phyloP scores from a whole-genome alignment of 1,140 invertebrate genomes.

The Saccostrea cuccullata region DNA sequence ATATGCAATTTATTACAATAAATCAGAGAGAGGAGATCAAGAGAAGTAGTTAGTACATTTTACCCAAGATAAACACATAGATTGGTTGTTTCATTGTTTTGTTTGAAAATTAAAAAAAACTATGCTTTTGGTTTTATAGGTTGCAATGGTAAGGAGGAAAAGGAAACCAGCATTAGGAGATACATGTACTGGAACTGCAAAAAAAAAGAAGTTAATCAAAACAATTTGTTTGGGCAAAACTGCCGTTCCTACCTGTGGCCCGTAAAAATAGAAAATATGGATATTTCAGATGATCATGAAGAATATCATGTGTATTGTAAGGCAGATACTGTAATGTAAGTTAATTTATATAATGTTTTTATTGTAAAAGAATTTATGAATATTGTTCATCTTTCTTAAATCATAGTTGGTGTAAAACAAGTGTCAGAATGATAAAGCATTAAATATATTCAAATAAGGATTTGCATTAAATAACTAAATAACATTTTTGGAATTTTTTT shows the following conservation, averaged over 20 bases:
- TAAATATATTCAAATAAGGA: conserved; percentile 15
- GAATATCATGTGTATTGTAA: conserved; percentile 22
- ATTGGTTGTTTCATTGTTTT: conserved; percentile 22
- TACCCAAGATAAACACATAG: conserved; percentile 12
- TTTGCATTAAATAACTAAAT: conserved; percentile 24
- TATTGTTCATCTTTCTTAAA: conserved; percentile 23
- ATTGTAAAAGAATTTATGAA: conserved; percentile 24
- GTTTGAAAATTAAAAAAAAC: conserved; percentile 10
- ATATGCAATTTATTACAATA: conserved; percentile 9
- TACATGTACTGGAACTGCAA: conserved; percentile 7
- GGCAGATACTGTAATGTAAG: conserved; percentile 20
- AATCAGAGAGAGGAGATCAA: conserved; percentile 20
- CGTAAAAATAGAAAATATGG: conserved; percentile 9
- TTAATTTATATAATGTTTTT: conserved; percentile 25
- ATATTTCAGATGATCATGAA: conserved; percentile 22
- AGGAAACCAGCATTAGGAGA: conserved; percentile 3
- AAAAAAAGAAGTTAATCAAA: conserved; percentile 7
- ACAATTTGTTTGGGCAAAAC: conserved; percentile 5
- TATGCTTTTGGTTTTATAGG: conserved; percentile 20
- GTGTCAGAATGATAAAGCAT: conserved; percentile 21
- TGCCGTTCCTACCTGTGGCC: conserved; percentile 2
- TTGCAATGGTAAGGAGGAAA: conserved; percentile 15
- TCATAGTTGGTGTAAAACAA: conserved; percentile 18
- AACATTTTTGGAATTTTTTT: conserved; percentile 18
- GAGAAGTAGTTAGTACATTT: conserved; percentile 22